Evolutionary conservation across 2,113 vertebrate species (phyloP).

Genomic region (Oceanites oceanicus): DNA sequence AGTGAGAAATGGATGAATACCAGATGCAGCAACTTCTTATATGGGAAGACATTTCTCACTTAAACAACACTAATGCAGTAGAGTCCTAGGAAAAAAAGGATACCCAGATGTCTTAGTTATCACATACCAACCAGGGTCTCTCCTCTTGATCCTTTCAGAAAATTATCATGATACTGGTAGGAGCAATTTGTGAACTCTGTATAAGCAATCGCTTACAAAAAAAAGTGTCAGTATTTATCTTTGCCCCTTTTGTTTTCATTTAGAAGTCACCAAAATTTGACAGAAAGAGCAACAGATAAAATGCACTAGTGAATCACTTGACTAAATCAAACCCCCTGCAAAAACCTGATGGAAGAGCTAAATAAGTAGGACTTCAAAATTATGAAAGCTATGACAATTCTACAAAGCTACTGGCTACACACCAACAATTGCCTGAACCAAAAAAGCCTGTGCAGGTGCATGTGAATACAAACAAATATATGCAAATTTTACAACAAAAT

Average conservation of each 20-base stretch:
- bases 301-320: neutral
- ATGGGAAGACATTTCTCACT: neutral
- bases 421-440: neutral
- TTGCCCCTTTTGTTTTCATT: neutral
- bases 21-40: neutral
- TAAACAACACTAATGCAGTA: neutral
- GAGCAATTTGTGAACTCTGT: neutral
- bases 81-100: neutral
- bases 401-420: neutral
- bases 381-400: neutral
- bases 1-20: neutral
- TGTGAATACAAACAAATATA: neutral
- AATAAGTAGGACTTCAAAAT: neutral
- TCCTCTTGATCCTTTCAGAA: neutral
- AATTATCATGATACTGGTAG: neutral
- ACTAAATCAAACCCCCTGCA: neutral
- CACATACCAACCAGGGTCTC: neutral
- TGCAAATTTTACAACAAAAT: neutral
- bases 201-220: neutral
- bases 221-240: neutral
- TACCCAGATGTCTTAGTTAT: neutral
- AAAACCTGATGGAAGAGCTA: neutral
- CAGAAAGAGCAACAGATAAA: neutral
- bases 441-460: neutral
- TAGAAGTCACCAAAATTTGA: neutral